A percentile compares a stretch with the other conserved stretches of the same genome.
These are phyloP conservation scores for Phocides pigmalion DNA, from an alignment of 1,140 invertebrate species.

Conservation along the genomic window DNA sequence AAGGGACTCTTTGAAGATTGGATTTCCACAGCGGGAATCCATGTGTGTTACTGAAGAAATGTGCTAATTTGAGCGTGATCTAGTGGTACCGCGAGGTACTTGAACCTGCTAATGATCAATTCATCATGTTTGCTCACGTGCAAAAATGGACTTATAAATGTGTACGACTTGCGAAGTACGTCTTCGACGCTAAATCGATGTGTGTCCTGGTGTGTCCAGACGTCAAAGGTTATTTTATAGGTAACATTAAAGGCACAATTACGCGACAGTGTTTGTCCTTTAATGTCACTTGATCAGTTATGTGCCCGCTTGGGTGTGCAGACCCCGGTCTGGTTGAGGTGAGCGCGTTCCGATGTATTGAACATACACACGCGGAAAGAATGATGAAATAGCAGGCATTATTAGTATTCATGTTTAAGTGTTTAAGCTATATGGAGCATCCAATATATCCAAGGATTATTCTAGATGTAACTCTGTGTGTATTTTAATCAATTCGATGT, in stretches of 20 bases:
- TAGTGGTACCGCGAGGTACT: not conserved
- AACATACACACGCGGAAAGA: not conserved
- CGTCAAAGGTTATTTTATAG: conserved; percentile 4
- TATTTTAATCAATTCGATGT: conserved; percentile 5
- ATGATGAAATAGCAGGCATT: conserved; percentile 12
- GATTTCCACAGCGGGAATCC: not conserved
- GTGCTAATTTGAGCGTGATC: not conserved
- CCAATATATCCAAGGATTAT: not conserved
- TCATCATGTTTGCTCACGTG: not conserved
- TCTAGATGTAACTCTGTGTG: conserved; percentile 13
- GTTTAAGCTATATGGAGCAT: conserved; percentile 5
- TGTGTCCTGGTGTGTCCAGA: not conserved
- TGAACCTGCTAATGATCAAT: not conserved
- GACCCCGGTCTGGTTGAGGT: not conserved
- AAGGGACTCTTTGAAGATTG: not conserved
- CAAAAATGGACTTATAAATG: not conserved
- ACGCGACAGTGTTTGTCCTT: not conserved
- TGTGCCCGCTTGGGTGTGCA: not conserved
- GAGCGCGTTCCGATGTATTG: not conserved
- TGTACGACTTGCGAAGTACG: not conserved
- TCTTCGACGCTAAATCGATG: not conserved
- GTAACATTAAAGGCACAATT: conserved; percentile 8
- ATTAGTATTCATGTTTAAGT: conserved; percentile 18
- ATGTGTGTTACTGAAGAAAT: not conserved
- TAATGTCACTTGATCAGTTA: conserved; percentile 14